Evolutionary conservation across 2,888 invertebrate genomes (phyloP).

Genomic region (Drosophila prostipennis): DNA sequence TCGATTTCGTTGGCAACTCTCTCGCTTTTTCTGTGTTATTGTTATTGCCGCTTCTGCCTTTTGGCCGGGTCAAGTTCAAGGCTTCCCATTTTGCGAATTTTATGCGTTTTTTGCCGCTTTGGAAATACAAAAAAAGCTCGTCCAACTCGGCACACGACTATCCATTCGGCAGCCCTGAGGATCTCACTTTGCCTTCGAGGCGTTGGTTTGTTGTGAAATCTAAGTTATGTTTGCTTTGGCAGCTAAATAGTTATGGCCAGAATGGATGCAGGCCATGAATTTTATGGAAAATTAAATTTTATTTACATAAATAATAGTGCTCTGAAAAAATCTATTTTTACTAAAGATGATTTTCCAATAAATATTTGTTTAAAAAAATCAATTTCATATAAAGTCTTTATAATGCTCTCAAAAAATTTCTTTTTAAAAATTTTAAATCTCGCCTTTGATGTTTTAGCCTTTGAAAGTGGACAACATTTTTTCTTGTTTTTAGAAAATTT

Average conservation of each 20-base stretch:
- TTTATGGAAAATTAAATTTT: no score
- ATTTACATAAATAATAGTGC: no score
- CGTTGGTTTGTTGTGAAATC: constrained; percentile 6
- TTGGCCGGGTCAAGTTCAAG: constrained; percentile 74
- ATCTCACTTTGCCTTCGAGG: constrained; percentile 1
- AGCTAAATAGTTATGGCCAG: constrained; percentile 7
- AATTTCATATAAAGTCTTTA: no score
- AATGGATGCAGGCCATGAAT: neutral
- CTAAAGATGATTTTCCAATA: no score
- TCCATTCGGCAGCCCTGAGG: neutral
- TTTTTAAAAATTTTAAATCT: no score
- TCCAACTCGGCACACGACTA: constrained; percentile 7
- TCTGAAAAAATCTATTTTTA: no score
- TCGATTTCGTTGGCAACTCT: constrained; percentile 62
- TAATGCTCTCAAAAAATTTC: no score
- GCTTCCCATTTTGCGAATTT: constrained; percentile 73
- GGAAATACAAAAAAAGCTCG: constrained; percentile 2
- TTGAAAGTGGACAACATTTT: no score
- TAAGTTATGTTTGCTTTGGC: constrained; percentile 20
- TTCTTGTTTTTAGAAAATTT: no score
- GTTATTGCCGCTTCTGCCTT: constrained; percentile 57
- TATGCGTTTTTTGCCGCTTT: constrained; percentile 64
- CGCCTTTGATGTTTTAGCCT: no score
- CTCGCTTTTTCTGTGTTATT: constrained; percentile 57
- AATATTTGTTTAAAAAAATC: no score